Base-by-base conservation (phyloP, 2,797 vertebrate genomes). In the Paedocypris micromegethes region DNA sequence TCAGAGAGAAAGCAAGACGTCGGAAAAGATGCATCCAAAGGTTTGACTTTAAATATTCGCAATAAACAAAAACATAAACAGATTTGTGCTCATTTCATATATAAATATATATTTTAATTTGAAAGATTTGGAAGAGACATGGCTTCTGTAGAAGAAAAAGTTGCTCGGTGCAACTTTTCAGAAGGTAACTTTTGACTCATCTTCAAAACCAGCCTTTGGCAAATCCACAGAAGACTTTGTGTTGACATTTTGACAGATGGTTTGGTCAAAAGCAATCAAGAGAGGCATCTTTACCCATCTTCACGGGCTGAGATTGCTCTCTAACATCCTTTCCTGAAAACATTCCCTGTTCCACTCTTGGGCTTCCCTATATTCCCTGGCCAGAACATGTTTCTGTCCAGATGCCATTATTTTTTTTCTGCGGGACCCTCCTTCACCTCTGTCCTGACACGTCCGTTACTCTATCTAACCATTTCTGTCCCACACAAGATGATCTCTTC, bases 201-300 rank as follows among this genome's bases (percentile, higher is more conserved):
- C 51, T 60, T 64, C 53, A 52, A 23, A 60, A 48, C 59, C 8
- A 46, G 53, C 50, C 37, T 6, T 44, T 7, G 58, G 55, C 53
- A 56, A 53, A 38, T 68, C 54, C 54, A 37, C 8, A 52, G 56
- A 40, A 43, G 46, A 57, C 5, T 54, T 52, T 42, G 8, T 8
- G 38, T 60, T 49, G 6, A 3, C 44, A 4, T 63, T 67, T 23
- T 68, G 50, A 23, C 43, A 39, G n/a, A 6, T 3, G 4, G 8
- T 58, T 63, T 40, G 62, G 5, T 64, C 49, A 37, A 8, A 54
- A 39, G 46, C 47, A 64, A 40, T 44, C 84, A 77, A 87, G 41
- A 4, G 74, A 84, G 1, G 88, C 87, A 74, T 88, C 88, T 45
- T 86, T 85, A 55, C 84, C 84, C 58, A 87, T 85, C 76, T 87